Percentiles rank a stretch among this genome's conserved stretches.
These are phyloP conservation scores for Eristalis arbustorum DNA, from an alignment of 2,888 invertebrate species.

Conservation along the genomic window DNA sequence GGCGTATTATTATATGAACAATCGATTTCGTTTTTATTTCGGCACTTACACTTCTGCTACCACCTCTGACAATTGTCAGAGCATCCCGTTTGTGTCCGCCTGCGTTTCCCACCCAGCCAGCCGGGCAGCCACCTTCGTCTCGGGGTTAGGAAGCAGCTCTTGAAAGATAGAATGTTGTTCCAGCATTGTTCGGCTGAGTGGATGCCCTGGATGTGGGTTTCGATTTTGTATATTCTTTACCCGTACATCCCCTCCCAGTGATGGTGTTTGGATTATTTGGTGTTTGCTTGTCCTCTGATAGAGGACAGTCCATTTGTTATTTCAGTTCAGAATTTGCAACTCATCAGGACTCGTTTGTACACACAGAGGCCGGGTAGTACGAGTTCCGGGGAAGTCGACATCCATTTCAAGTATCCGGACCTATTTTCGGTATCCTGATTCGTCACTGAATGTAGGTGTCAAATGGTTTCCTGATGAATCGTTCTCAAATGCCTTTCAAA, in stretches of 20 bases:
- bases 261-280: conserved; percentile 48
- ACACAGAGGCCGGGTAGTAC: neutral
- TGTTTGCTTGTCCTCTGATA: conserved; percentile 54
- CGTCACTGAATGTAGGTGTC: conserved; percentile 7
- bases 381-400: neutral
- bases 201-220: conserved; percentile 50
- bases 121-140: neutral
- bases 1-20: conserved; percentile 65
- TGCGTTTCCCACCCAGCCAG: neutral
- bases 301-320: conserved; percentile 62
- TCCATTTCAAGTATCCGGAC: conserved; percentile 16
- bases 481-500: conserved; percentile 46
- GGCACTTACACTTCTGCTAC: conserved; percentile 66
- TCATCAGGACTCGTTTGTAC: conserved; percentile 48
- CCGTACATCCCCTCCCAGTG: neutral
- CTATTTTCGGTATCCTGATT: conserved; percentile 29
- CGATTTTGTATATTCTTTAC: conserved; percentile 8
- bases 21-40: conserved; percentile 69
- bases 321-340: conserved; percentile 62
- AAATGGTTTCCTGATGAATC: conserved; percentile 44
- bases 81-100: neutral
- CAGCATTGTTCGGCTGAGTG: conserved; percentile 57
- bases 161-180: conserved; percentile 32
- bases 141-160: neutral
- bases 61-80: conserved; percentile 56